Percentiles rank a stretch among this genome's conserved stretches.
These are phyloP conservation scores for Thomomys bottae DNA, from an alignment of 2,113 vertebrate genomes.

Conservation along the genomic window DNA sequence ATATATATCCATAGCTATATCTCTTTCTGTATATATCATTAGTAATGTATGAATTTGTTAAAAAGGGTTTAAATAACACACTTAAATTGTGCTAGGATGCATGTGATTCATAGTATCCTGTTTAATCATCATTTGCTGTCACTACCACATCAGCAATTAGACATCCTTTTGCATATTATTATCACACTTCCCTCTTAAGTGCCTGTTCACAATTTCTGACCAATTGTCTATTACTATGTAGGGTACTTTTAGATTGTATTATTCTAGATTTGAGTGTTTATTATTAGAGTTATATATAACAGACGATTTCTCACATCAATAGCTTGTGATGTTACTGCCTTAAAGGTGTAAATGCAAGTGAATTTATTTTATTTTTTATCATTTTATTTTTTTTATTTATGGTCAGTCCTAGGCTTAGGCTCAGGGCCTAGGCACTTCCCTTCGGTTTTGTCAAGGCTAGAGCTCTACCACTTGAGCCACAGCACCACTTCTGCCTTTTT, in stretches of 20 bases:
- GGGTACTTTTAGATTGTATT: neutral
- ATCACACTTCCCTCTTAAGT: neutral
- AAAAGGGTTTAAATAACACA: neutral
- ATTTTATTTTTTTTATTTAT: too few relatives aligned
- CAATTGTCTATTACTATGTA: neutral
- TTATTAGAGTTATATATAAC: neutral
- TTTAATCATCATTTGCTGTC: neutral
- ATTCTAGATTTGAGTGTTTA: neutral
- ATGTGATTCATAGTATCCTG: neutral
- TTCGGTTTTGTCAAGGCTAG: too few relatives aligned
- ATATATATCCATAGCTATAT: too few relatives aligned
- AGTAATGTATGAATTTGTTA: neutral
- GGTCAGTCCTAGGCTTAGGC: too few relatives aligned
- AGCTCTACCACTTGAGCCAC: too few relatives aligned
- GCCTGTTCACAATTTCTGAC: neutral
- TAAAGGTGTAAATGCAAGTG: neutral
- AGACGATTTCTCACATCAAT: neutral
- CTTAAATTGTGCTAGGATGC: neutral
- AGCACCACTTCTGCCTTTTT: too few relatives aligned
- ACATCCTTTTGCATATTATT: neutral
- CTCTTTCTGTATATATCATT: too few relatives aligned
- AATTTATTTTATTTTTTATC: too few relatives aligned
- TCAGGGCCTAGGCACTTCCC: too few relatives aligned
- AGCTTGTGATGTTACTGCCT: neutral
- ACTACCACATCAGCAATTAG: neutral